Evolutionary conservation across 2,797 vertebrate species (phyloP), one percentile per base, ranked within the genome.

Genomic region (Amphiprion clarkii): DNA sequence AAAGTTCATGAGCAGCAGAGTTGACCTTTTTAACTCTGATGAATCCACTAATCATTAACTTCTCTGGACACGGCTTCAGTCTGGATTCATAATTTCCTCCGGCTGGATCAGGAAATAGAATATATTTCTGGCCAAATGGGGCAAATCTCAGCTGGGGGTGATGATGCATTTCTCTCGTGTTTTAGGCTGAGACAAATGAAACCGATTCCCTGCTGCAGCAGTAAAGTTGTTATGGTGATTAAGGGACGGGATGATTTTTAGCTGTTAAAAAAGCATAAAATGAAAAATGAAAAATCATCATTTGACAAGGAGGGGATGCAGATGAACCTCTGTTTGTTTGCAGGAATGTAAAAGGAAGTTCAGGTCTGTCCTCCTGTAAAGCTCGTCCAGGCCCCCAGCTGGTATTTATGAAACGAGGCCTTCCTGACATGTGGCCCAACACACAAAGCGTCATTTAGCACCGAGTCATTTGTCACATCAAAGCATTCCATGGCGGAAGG

Each of bases 381-480:
- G 64, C 52, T 71, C 65, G 56, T 77, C 78, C 66, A 49, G 17
- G 56, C 56, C 51, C 49, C 64, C 59, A 62, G 60, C 65, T 83
- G 81, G 87, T 78, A 74, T 76, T 78, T 82, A 82, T 87, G 79
- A 89, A 87, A 46, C 31, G 65, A 80, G 76, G 79, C 75, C 85
- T 78, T 79, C 1, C 76, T 86, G 79, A 83, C 82, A 80, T 80
- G 88, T 68, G 79, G 86, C 78, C 87, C 79, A 78, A 87, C 81
- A 88, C 85, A 92, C 88, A 90, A 88, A 87, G 89, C 82, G 13
- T 85, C 80, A 86, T 88, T 92, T 90, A 93, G 85, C 81, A 64
- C 61, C 42, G 72, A 71, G 89, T 91, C 88, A 78, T 91, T 93
- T 92, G 84, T 88, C 89, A 90, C 92, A 92, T 94, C 89, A 95